A percentile compares a stretch with the other conserved stretches of the same genome.
phyloP scores from a whole-genome alignment of 2,113 vertebrate species.

The Phylloscopus whistleri region DNA sequence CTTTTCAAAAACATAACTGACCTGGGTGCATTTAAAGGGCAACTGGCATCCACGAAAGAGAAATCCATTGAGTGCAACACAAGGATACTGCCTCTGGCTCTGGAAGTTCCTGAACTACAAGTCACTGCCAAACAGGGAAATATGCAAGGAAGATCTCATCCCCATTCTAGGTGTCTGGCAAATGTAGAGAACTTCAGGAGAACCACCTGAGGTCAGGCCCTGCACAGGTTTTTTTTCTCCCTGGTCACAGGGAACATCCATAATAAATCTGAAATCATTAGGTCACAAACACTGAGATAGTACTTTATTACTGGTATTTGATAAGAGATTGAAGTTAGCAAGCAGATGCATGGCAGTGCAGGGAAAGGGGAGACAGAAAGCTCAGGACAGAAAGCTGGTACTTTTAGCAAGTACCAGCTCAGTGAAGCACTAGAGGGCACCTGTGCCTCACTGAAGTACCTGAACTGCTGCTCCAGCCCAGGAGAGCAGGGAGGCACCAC shows the following conservation, averaged over 20 bases:
- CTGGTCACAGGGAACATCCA: not conserved
- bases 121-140: not conserved
- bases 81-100: not conserved
- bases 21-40: not conserved
- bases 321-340: not conserved
- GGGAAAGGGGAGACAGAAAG: not conserved
- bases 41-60: not conserved
- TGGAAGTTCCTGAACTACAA: not conserved
- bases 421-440: slow-evolving; percentile 50
- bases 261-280: not conserved
- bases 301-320: not conserved
- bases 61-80: not conserved
- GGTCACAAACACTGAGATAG: not conserved
- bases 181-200: not conserved
- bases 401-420: not conserved
- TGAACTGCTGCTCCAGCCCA: not conserved
- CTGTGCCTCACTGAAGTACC: not conserved
- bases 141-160: not conserved
- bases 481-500: not conserved
- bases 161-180: not conserved
- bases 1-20: not conserved
- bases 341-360: not conserved
- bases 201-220: not conserved
- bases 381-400: not conserved
- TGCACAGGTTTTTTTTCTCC: not conserved